phyloP scores from a whole-genome alignment of 2,797 vertebrate genomes.

The Pangasius krempfi region DNA sequence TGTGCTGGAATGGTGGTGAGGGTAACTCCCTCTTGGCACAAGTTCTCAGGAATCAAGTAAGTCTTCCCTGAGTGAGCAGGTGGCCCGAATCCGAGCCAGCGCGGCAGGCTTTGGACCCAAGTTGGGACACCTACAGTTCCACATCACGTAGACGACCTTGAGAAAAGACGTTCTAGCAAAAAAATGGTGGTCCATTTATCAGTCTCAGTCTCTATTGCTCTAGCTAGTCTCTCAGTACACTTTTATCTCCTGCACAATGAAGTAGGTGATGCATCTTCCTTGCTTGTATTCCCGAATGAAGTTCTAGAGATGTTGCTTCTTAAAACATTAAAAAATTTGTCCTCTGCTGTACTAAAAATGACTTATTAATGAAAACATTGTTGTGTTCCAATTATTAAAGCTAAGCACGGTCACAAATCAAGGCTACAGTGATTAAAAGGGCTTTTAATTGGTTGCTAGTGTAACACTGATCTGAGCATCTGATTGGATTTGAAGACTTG shows the following conservation, averaged over 20 bases:
- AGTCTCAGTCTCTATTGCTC: not conserved
- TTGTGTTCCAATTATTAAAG: not conserved
- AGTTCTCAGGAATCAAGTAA: constrained; percentile 41
- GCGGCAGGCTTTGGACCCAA: constrained; percentile 52
- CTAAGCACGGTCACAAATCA: not conserved
- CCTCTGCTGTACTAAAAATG: not conserved
- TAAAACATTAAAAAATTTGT: not conserved
- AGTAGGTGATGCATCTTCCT: not conserved
- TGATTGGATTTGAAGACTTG: constrained; percentile 37
- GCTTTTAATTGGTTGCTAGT: constrained; percentile 14
- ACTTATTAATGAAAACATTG: not conserved
- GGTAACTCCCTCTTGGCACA: constrained; percentile 54
- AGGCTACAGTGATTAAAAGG: not conserved
- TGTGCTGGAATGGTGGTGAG: constrained; percentile 14
- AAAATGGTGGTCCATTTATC: constrained; percentile 15
- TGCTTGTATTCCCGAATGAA: not conserved
- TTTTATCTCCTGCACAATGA: not conserved
- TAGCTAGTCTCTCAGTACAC: not conserved
- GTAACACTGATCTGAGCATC: constrained; percentile 25
- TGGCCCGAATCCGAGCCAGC: constrained; percentile 51
- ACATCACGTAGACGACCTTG: constrained; percentile 56
- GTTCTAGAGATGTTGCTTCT: not conserved
- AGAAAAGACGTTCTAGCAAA: constrained; percentile 18
- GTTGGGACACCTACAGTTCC: constrained; percentile 48
- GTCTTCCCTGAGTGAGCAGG: constrained; percentile 58